Base-by-base conservation (phyloP, 2,888 invertebrate genomes). In the Phengaris alcon region DNA sequence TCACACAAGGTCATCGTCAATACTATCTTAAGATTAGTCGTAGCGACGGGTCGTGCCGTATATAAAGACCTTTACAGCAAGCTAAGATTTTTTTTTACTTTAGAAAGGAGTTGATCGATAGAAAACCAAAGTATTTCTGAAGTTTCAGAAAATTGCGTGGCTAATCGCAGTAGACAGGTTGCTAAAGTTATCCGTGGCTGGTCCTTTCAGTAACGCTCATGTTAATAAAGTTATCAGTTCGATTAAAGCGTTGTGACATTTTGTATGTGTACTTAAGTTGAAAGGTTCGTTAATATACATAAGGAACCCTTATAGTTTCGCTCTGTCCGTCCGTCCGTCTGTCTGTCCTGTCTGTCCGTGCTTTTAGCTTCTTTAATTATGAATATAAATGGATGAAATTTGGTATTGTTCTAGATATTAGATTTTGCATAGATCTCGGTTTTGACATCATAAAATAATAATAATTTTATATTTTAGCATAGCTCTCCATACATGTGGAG, bases 211-310 rank as follows among this genome's bases (percentile, higher is more conserved):
- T 64, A 64, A 35, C 64, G 55, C 13, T 64, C 12, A 35, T 12
- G 64, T 44, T 64, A 64, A 64, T 64, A 64, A 13, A 64, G 35
- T 64, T 64, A 64, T 64, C 35, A 35, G 64, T 44, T 35, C 35
- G 52, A 35, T 35, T 35, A 35, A 64, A 64, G 35, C 35, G 12
- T 64, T 52, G 52, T 52, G 52, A 35, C 35, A 22, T 9, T 22
- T 22, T 3, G 22, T 22, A 35, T 64, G 64, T 64, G 10, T 64
- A 64, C 22, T 64, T 1, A 59, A 59, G 22, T 15, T 0, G 2
- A 15, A 15, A 4, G 4, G 35, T 35, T 35, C 3, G 35, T 3
- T 35, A 35, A 3, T 35, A 35, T 35, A 35, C 0, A 22, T 22
- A 22, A 22, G 1, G 22, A 22, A 22, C 22, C 22, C 22, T 22